Evolutionary conservation across 2,113 vertebrate genomes (phyloP).

Genomic region (Bucco capensis): DNA sequence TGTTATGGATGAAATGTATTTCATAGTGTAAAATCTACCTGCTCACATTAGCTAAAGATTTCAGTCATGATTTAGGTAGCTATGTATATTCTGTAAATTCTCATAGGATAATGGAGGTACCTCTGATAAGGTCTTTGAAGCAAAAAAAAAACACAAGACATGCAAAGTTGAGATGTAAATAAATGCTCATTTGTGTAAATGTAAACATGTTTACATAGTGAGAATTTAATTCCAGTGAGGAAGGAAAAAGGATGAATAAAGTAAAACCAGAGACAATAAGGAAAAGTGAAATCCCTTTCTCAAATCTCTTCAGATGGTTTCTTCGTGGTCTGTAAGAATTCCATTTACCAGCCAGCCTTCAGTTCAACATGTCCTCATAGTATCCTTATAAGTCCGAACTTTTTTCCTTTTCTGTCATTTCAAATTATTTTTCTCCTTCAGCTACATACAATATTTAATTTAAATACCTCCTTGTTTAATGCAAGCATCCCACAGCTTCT

Average conservation of each 20-base stretch:
- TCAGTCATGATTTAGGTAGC: slow-evolving; percentile 60
- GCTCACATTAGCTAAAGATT: slow-evolving; percentile 51
- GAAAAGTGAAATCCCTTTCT: background rate
- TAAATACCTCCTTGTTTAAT: background rate
- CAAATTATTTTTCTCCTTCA: background rate
- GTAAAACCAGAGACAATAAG: background rate
- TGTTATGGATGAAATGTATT: slow-evolving; percentile 67
- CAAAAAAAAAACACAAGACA: background rate
- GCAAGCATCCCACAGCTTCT: background rate
- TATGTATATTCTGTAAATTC: slow-evolving; percentile 42
- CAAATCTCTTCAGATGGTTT: background rate
- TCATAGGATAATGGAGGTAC: slow-evolving; percentile 19
- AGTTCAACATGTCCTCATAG: background rate
- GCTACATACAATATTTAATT: background rate
- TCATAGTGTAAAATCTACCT: slow-evolving; percentile 59
- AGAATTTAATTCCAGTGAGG: background rate
- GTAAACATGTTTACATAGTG: background rate
- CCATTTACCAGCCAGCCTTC: background rate
- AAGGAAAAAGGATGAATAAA: background rate
- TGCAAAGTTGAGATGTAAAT: background rate
- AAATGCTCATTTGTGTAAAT: background rate
- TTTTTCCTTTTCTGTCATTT: background rate
- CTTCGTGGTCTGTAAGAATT: background rate
- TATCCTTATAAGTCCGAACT: background rate
- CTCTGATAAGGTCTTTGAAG: slow-evolving; percentile 4